Evolutionary conservation across 1,140 invertebrate species (phyloP), one percentile per base, ranked within the genome.

Genomic region (Ips typographus): DNA sequence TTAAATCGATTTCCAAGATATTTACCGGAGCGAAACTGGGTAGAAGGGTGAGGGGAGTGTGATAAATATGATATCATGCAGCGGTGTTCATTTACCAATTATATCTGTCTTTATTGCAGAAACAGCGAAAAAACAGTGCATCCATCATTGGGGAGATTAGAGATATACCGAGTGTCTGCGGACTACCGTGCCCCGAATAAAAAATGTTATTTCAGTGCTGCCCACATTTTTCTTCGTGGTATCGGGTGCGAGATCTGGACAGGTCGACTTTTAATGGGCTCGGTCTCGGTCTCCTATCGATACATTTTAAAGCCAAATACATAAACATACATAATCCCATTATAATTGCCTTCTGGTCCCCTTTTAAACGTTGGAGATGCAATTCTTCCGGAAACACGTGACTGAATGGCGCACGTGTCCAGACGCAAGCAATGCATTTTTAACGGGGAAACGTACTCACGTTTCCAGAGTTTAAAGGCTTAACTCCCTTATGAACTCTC

Each of bases 1-100:
- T 67, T 67, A 67, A 59, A 67, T 67, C 65, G 65, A 67, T 67
- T 67, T 22, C 22, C 22, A 67, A 49, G 55, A 60, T 44, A 40
- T 67, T 67, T 59, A 53, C 62, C 62, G 55, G 53, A 55, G 43
- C 37, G 60, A 63, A 51, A 51, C 40, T 43, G 1, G 7, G 44
- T 49, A 61, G 38, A 44, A 44, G 62, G 44, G 40, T 37, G 53
- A 56, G 22, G 22, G 22, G 22, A 22, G 22, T 22, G 22, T 22
- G 22, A 22, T 22, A 22, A 22, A 22, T 22, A 22, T 22, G 22
- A 22, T 22, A 22, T 22, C 22, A 22, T 22, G 22, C 22, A 22
- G 22, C 22, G 22, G 22, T 22, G 22, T 22, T 22, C 22, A 22
- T 22, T 22, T 22, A 22, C 22, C 22, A 22, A 22, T 22, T 22